Evolutionary conservation across 2,888 invertebrate species (phyloP).

Genomic region (Dicroscelio sp.): DNA sequence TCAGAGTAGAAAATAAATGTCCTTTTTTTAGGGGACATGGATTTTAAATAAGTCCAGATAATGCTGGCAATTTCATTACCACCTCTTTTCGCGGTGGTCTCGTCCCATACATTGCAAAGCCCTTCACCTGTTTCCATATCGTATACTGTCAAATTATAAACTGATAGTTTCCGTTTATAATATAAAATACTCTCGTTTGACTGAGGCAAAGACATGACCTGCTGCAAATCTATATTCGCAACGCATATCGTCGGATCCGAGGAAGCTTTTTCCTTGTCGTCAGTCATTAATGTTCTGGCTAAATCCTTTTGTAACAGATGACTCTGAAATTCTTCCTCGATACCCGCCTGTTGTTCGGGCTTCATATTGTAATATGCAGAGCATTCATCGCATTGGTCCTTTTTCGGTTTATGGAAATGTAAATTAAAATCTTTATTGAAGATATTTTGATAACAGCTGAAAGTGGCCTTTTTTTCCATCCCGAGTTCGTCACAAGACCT

Average conservation of each 20-base stretch:
- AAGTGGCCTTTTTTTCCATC: no score
- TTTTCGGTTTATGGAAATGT: slow-evolving; percentile 56
- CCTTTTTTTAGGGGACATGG: background rate
- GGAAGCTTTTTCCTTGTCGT: slow-evolving; percentile 7
- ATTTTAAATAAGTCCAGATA: background rate
- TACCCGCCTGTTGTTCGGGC: background rate
- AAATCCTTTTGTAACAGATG: slow-evolving; percentile 16
- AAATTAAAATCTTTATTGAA: slow-evolving; percentile 46
- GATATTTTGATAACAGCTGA: background rate
- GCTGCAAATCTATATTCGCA: slow-evolving; percentile 5
- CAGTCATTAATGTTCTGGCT: background rate
- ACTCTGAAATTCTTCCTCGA: background rate
- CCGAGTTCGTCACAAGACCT: no score
- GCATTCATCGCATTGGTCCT: slow-evolving; percentile 64
- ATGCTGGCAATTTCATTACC: slow-evolving; percentile 31
- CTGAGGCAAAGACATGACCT: background rate
- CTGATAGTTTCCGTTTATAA: slow-evolving; percentile 22
- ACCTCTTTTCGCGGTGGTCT: slow-evolving; percentile 17
- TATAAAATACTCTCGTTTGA: background rate
- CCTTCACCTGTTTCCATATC: background rate
- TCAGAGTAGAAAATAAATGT: slow-evolving; percentile 18
- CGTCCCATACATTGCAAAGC: slow-evolving; percentile 22
- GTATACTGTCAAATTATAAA: slow-evolving; percentile 17
- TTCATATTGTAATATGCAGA: background rate
- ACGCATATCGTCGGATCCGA: background rate